Percentiles rank a stretch among this genome's conserved stretches.
phyloP scores from a whole-genome alignment of 2,113 vertebrate genomes.

The Eubucco bourcierii region DNA sequence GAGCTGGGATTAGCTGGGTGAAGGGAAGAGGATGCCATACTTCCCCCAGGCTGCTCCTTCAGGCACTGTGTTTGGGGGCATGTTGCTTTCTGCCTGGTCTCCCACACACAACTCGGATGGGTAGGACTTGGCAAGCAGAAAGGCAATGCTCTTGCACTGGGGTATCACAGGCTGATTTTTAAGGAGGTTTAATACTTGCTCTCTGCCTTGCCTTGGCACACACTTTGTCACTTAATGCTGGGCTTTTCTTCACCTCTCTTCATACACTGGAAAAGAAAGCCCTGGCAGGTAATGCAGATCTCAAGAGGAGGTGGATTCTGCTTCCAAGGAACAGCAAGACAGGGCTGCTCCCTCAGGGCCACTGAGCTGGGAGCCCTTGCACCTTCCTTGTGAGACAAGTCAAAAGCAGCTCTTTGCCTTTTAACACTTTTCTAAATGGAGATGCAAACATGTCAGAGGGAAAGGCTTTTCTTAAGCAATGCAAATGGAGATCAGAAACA shows the following conservation, averaged over 20 bases:
- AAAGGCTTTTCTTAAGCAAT: neutral
- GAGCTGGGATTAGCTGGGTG: neutral
- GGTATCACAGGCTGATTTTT: neutral
- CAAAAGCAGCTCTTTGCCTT: neutral
- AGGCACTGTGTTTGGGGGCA: accelerated
- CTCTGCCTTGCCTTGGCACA: neutral
- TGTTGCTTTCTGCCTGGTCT: neutral
- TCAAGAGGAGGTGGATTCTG: neutral
- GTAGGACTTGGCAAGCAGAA: neutral
- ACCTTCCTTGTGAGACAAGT: neutral
- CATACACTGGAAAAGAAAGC: neutral
- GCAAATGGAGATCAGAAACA: conserved; percentile 3
- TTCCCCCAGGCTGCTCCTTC: neutral
- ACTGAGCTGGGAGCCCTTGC: neutral
- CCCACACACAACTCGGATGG: neutral
- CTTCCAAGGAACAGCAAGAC: neutral
- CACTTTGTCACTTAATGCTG: neutral
- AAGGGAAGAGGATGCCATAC: neutral
- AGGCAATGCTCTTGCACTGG: neutral
- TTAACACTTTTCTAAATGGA: neutral
- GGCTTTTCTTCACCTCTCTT: neutral
- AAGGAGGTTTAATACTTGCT: neutral
- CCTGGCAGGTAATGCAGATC: neutral
- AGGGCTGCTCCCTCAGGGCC: neutral
- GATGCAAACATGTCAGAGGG: neutral